Evolutionary conservation across 2,113 vertebrate species (phyloP), one percentile per base, ranked within the genome.

Genomic region (Stegastes partitus): DNA sequence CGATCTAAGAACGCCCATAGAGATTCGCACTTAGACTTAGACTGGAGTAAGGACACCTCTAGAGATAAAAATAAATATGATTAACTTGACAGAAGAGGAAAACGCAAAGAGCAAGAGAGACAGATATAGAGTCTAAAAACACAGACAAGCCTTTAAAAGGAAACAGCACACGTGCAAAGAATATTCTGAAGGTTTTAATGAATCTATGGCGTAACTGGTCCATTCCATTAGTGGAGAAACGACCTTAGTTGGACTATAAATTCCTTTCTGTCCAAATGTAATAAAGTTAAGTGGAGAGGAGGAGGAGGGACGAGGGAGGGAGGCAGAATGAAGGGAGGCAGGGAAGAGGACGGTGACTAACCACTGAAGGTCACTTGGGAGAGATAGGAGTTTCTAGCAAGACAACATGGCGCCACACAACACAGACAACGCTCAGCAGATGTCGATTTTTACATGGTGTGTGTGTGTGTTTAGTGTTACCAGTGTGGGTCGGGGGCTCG

Each of bases 141-240:
- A 73, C 83, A 93, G 80, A 88, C 82, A 65, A 84, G 87, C 91
- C 89, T 84, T 90, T 90, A 86, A 93, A 92, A 69, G 58, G 44
- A 85, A 90, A 83, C 80, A 53, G 57, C n/a, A 58, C 75, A 31
- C 83, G 87, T 95, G 94, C 79, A 67, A 81, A 91, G 96, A 96
- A 94, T 92, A 93, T 89, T 95, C 88, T 88, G 91, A 42, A 83
- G 79, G 83, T 95, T 95, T 92, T 95, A 96, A 96, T 94, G 90
- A 94, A 92, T 94, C 94, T 95, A 96, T 96, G 94, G 95, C 95
- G 93, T 91, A 94, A 92, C 85, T 87, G 89, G 94, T 92, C 85
- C 87, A 93, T 93, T 96, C 96, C 96, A 98, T 97, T 97, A 97
- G 93, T 82, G 89, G 77, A 91, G 82, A 83, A 75, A 88, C 93